Percentiles rank a stretch among this genome's conserved stretches.
Conservation (phyloP, 2,797 vertebrate genomes). For the Epinephelus coioides region DNA sequence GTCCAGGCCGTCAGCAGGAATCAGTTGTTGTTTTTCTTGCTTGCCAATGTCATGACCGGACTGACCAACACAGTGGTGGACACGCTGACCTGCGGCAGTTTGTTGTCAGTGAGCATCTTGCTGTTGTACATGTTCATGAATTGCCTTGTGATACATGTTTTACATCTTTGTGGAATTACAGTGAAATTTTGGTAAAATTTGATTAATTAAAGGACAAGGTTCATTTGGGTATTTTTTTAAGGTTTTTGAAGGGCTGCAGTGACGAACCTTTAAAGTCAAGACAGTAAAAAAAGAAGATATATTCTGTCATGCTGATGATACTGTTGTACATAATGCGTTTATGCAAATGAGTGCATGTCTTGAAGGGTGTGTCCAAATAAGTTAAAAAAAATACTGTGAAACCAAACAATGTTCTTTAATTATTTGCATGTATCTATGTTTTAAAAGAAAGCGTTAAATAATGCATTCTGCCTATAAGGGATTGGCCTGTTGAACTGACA, state of each 20-base stretch:
- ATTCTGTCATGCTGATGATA: not conserved
- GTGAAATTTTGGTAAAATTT: slow-evolving; percentile 91
- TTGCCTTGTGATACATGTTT: slow-evolving; percentile 85
- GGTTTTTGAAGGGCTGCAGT: not conserved
- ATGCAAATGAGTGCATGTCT: slow-evolving; percentile 1
- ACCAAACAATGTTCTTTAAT: too few relatives aligned
- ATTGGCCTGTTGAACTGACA: too few relatives aligned
- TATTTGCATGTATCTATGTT: too few relatives aligned
- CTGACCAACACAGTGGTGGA: slow-evolving; percentile 90
- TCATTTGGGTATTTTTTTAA: not conserved
- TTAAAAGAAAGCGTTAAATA: too few relatives aligned
- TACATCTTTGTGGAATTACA: slow-evolving; percentile 88
- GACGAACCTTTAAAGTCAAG: not conserved
- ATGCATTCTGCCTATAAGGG: too few relatives aligned
- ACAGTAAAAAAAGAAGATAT: not conserved
- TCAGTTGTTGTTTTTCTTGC: slow-evolving; percentile 93
- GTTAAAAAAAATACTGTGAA: too few relatives aligned
- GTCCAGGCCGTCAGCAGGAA: slow-evolving; percentile 93
- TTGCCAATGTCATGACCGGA: slow-evolving; percentile 94
- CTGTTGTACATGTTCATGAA: slow-evolving; percentile 92
- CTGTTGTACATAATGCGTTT: not conserved
- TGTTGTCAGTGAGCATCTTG: slow-evolving; percentile 85
- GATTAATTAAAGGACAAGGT: not conserved
- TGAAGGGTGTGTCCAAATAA: not conserved
- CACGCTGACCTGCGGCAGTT: slow-evolving; percentile 87